Base-by-base conservation (phyloP, 2,797 vertebrate genomes). In the Sardinella longiceps region DNA sequence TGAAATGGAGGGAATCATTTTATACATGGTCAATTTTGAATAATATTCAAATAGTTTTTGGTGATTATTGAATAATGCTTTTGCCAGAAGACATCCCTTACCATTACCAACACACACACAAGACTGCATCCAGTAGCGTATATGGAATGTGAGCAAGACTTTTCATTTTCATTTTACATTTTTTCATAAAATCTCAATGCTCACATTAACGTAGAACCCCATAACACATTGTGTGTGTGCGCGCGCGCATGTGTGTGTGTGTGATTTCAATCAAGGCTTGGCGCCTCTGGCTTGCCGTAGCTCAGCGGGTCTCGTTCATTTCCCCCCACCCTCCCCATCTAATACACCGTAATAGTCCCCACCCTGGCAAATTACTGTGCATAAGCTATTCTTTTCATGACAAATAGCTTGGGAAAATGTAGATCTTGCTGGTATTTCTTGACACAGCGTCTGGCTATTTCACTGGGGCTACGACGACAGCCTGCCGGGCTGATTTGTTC, bases 331-430 rank as follows among this genome's bases (percentile, higher is more conserved):
- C 70, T 23, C 18, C 70, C 37, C 70, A 23, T 43, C 70, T 77
- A 77, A 77, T 77, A 43, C 25, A 4, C 33, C 20, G 20, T 43
- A 77, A 77, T 77, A 77, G 18, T 77, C 37, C 70, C 70, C 15
- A 37, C 70, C 70, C 70, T 77, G 18, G 70, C 70, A 43, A 77
- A 77, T 77, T 77, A 77, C 70, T 77, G 70, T 18, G 14, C 70
- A 77, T 77, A 77, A 77, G 70, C 37, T 77, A 53, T 50, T 81
- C 70, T 77, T 43, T 74, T 77, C 70, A 33, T 77, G 70, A 43
- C 37, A 77, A 77, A 77, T 43, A 77, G 70, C 70, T 20, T 20
- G 70, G 37, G 70, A 43, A 77, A 77, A 43, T 39, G 70, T 37
- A 77, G 70, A 77, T 77, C 70, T 43, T 77, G 70, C 33, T 77